Evolutionary conservation across 2,797 vertebrate species (phyloP), one percentile per base, ranked within the genome.

Genomic region (Enteromius fasciolatus): DNA sequence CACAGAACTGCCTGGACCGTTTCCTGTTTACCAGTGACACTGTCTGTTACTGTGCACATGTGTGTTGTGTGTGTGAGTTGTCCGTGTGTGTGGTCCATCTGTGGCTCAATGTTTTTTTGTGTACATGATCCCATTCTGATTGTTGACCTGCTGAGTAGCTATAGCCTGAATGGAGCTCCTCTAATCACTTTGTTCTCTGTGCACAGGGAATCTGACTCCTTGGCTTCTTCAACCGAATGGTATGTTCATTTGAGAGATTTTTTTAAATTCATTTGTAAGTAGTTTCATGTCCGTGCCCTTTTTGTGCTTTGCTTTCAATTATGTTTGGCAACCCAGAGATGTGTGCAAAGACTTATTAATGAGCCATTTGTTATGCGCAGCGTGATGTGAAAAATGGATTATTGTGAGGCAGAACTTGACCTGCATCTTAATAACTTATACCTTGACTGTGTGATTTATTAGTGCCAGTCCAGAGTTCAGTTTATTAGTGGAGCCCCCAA

Each of bases 401-500:
- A 46, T 25, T 61, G 54, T 59, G 8, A 18, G 15, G n/a, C n/a
- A 57, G 9, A 50, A 10, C 31, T 39, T 54, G 0, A 7, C 10
- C 12, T 61, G 33, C 4, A 59, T 20, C 2, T 14, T 48, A 4
- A n/a, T 33, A 7, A 63, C 17, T 1, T 12, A 41, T 80, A 17
- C 23, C 17, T 54, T 64, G 54, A 28, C 12, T 68, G 41, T 70
- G 41, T 15, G 48, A 12, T 73, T 36, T 46, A 57, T 59, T 44
- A 11, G 7, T 11, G 61, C 28, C 81, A 94, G 92, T 39, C 96
- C 95, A 66, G 91, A 94, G 72, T 93, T 94, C 61, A 90, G 88
- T 5, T 89, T 96, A 78, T 28, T 93, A 39, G 93, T 94, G 2
- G 94, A 95, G 84, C 92, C 96, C 25, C 90, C 93, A 84, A 83